phyloP scores from a whole-genome alignment of 2,113 vertebrate genomes.

The Sitta europaea region DNA sequence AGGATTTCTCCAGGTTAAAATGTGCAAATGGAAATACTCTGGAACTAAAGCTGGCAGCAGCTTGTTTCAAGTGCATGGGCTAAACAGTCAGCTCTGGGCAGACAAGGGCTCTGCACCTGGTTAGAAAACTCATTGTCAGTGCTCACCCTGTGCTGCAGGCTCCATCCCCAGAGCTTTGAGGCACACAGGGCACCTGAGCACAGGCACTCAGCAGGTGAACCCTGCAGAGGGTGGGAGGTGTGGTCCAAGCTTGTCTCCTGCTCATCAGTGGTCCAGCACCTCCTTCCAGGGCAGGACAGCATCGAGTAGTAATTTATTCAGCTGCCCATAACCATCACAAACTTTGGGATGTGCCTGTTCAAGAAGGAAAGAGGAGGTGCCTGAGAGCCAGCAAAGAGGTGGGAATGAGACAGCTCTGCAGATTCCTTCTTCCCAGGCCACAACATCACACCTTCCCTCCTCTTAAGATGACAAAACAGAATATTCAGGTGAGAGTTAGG shows the following conservation, averaged over 20 bases:
- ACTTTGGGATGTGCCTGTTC: rapidly evolving
- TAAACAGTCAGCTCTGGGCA: background rate
- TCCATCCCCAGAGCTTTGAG: background rate
- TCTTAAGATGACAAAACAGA: background rate
- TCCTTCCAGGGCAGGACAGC: background rate
- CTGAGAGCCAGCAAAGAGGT: background rate
- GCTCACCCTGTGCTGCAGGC: rapidly evolving
- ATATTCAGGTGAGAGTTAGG: background rate
- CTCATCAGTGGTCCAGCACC: background rate
- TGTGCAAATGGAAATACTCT: rapidly evolving
- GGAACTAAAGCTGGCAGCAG: background rate
- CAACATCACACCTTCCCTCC: no score
- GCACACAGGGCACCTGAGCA: rapidly evolving
- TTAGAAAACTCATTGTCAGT: background rate
- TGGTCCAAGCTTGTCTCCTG: rapidly evolving
- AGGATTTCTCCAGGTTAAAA: background rate
- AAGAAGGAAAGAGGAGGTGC: background rate
- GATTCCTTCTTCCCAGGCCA: background rate
- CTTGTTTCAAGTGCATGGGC: background rate
- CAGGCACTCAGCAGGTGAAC: rapidly evolving
- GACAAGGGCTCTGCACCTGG: background rate
- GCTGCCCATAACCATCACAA: background rate
- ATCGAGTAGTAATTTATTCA: rapidly evolving
- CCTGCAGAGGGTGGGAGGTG: rapidly evolving
- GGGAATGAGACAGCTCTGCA: background rate